These are phyloP conservation scores for Marisa cornuarietis DNA, from an alignment of 1,140 invertebrate genomes.

Conservation along the genomic window DNA sequence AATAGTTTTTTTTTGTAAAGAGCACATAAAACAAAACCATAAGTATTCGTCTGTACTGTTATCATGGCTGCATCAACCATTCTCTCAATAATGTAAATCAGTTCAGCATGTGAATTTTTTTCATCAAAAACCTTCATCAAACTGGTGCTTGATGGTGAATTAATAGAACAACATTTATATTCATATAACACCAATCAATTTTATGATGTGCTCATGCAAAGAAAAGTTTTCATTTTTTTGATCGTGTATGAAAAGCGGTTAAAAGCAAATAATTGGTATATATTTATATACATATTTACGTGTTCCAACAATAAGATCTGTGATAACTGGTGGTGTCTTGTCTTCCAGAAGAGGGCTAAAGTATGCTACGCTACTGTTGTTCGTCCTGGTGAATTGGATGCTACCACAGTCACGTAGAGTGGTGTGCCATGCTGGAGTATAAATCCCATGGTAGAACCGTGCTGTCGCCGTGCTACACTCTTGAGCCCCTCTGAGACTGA, in stretches of 20 bases:
- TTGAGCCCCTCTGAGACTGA: slow-evolving; percentile 35
- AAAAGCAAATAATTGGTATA: no score
- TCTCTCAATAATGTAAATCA: no score
- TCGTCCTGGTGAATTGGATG: slow-evolving; percentile 44
- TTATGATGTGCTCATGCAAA: not conserved
- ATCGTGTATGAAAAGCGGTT: not conserved
- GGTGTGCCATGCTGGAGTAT: slow-evolving; percentile 35
- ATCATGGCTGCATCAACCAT: no score
- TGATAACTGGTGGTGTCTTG: slow-evolving; percentile 40
- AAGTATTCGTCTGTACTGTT: no score
- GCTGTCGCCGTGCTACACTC: slow-evolving; percentile 39
- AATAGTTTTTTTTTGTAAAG: no score
- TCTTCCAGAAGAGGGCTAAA: slow-evolving; percentile 39
- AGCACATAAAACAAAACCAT: no score
- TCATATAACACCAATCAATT: not conserved
- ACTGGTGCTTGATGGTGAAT: no score
- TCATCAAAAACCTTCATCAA: no score
- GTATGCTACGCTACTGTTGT: slow-evolving; percentile 38
- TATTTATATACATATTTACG: no score
- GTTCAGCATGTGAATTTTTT: no score
- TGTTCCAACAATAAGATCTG: slow-evolving; percentile 38
- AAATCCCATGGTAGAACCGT: slow-evolving; percentile 35
- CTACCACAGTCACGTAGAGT: slow-evolving; percentile 46
- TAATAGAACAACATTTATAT: no score
- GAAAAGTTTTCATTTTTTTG: not conserved